A percentile compares a stretch with the other conserved stretches of the same genome.
Evolutionary conservation across 2,113 vertebrate genomes (phyloP).

Genomic region (Climacteris rufus): DNA sequence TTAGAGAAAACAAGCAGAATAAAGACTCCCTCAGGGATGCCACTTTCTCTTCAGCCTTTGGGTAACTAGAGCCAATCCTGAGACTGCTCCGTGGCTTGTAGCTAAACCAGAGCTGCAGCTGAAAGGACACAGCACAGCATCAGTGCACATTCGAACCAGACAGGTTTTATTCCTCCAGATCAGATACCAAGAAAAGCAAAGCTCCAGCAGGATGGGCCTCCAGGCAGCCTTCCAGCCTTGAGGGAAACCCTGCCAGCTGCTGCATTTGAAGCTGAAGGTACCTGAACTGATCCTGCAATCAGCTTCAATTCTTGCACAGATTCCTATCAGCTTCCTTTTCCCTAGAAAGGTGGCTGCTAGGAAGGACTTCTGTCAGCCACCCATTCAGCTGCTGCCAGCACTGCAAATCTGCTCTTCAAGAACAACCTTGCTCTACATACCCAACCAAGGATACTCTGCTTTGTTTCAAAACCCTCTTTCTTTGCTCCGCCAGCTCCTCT

Average conservation of each 20-base stretch:
- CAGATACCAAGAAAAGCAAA: neutral
- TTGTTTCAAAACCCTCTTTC: neutral
- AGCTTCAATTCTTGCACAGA: neutral
- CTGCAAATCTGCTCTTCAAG: neutral
- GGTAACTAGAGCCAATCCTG: neutral
- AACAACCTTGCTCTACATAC: neutral
- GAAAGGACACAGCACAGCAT: neutral
- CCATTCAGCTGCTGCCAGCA: neutral
- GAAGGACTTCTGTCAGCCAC: neutral
- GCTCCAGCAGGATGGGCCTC: neutral
- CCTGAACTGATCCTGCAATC: neutral
- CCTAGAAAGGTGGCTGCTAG: neutral
- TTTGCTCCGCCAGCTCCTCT: neutral
- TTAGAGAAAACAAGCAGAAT: neutral
- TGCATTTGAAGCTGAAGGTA: neutral
- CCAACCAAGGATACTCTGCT: neutral
- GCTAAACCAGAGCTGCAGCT: neutral
- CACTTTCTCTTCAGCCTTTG: neutral
- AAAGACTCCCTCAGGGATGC: neutral
- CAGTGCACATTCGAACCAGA: fast-evolving
- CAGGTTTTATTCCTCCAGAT: neutral
- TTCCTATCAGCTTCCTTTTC: neutral
- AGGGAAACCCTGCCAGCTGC: neutral
- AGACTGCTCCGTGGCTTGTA: neutral
- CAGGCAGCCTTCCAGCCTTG: neutral